Percentiles rank a stretch among this genome's conserved stretches.
Conservation (phyloP, 2,888 invertebrate species). For the Synanthedon myopaeformis region DNA sequence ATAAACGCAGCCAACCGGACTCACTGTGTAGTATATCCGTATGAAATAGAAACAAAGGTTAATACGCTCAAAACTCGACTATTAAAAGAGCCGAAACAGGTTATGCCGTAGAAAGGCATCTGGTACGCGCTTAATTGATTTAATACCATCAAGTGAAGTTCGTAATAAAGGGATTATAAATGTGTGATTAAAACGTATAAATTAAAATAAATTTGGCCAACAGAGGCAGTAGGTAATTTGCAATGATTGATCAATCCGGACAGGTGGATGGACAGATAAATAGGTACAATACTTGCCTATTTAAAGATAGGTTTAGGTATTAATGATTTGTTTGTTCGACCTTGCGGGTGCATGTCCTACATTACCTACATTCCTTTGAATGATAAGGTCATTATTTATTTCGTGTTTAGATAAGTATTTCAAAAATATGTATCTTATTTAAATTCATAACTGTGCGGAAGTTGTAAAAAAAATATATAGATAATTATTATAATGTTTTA, state of each 20-base stretch:
- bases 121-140: slow-evolving; percentile 60
- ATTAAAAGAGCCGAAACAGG: slow-evolving; percentile 56
- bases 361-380: neutral
- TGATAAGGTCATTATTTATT: neutral
- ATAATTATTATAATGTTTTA: too few relatives aligned
- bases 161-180: slow-evolving; percentile 24
- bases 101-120: slow-evolving; percentile 52
- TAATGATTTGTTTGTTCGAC: neutral
- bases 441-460: too few relatives aligned
- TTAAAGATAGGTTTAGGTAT: neutral
- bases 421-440: too few relatives aligned
- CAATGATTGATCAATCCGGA: too few relatives aligned
- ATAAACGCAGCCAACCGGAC: neutral
- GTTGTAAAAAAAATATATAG: too few relatives aligned
- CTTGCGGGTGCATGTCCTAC: neutral
- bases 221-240: too few relatives aligned
- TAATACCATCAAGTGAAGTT: slow-evolving; percentile 45
- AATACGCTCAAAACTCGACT: slow-evolving; percentile 19
- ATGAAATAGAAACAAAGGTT: slow-evolving; percentile 41
- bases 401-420: too few relatives aligned
- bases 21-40: too few relatives aligned
- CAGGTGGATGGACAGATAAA: too few relatives aligned
- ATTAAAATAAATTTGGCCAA: neutral
- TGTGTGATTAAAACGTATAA: neutral
- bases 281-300: too few relatives aligned